Conservation (phyloP, 2,113 vertebrate species). For the Rhinopomastus cyanomelas region DNA sequence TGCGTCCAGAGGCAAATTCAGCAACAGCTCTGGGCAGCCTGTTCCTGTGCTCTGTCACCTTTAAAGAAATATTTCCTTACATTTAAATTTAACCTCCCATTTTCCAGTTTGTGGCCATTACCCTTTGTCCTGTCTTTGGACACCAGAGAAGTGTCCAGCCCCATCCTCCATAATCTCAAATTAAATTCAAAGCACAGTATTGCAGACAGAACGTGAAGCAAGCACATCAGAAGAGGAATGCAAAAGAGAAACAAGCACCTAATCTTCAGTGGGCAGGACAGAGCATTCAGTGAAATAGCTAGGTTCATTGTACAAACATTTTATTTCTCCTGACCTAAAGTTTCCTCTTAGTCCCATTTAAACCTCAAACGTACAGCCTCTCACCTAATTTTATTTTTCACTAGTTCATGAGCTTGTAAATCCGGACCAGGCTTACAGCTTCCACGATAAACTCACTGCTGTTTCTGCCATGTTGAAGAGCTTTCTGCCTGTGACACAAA, state of each 20-base stretch:
- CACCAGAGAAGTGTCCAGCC: too few relatives aligned
- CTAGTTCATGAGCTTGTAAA: not conserved
- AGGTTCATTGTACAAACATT: not conserved
- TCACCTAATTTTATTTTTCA: not conserved
- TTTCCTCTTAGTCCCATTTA: not conserved
- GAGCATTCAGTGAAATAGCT: not conserved
- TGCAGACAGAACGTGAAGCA: rapidly evolving
- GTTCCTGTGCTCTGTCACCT: too few relatives aligned
- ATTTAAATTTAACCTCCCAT: too few relatives aligned
- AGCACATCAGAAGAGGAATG: not conserved
- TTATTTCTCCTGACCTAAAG: not conserved
- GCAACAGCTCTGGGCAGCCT: too few relatives aligned
- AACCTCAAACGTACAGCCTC: not conserved
- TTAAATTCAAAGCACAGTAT: not conserved
- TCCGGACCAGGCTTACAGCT: not conserved
- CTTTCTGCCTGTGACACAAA: not conserved
- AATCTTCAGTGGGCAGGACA: not conserved
- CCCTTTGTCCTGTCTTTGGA: too few relatives aligned
- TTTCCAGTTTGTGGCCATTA: too few relatives aligned
- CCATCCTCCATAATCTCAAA: too few relatives aligned
- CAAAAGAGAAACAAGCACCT: not conserved
- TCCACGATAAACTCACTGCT: not conserved
- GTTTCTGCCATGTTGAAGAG: not conserved
- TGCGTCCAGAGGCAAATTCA: too few relatives aligned
- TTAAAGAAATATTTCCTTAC: too few relatives aligned